These are phyloP conservation scores for Alexandromys fortis DNA, from an alignment of 2,113 vertebrate species.

Conservation along the genomic window DNA sequence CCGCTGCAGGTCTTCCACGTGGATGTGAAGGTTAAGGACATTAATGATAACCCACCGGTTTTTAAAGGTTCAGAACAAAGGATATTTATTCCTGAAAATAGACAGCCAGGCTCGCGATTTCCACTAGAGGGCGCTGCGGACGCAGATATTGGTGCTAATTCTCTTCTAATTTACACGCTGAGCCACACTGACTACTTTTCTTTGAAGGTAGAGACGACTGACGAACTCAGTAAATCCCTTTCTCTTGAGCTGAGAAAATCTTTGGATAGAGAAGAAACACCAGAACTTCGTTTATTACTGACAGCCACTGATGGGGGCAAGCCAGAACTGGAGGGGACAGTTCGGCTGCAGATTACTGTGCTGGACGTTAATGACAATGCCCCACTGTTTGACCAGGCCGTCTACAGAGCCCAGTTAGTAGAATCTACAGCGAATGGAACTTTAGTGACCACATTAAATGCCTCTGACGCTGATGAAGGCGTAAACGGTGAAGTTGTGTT, in stretches of 20 bases:
- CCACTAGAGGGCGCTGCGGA: constrained; percentile 84
- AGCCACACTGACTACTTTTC: constrained; percentile 84
- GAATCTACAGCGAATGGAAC: constrained; percentile 68
- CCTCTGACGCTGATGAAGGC: constrained; percentile 74
- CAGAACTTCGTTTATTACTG: constrained; percentile 73
- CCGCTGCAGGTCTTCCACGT: constrained; percentile 87
- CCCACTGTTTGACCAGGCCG: constrained; percentile 70
- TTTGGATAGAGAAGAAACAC: constrained; percentile 82
- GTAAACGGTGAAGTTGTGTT: constrained; percentile 66
- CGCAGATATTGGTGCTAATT: constrained; percentile 85
- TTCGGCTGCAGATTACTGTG: constrained; percentile 78
- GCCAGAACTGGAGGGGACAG: constrained; percentile 75
- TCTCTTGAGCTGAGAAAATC: constrained; percentile 76
- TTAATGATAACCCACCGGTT: constrained; percentile 88
- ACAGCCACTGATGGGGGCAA: constrained; percentile 85
- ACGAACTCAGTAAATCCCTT: constrained; percentile 81
- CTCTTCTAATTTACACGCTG: constrained; percentile 84
- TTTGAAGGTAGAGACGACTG: constrained; percentile 78
- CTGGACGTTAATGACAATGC: constrained; percentile 82
- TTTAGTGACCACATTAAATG: constrained; percentile 66
- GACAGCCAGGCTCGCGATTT: constrained; percentile 80
- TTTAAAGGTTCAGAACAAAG: constrained; percentile 75
- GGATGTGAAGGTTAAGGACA: constrained; percentile 85
- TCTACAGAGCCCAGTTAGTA: constrained; percentile 72
- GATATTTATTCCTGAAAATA: constrained; percentile 85